A percentile compares a stretch with the other conserved stretches of the same genome.
These are phyloP conservation scores for Tadarida brasiliensis DNA, from an alignment of 2,797 vertebrate genomes.

Conservation along the genomic window DNA sequence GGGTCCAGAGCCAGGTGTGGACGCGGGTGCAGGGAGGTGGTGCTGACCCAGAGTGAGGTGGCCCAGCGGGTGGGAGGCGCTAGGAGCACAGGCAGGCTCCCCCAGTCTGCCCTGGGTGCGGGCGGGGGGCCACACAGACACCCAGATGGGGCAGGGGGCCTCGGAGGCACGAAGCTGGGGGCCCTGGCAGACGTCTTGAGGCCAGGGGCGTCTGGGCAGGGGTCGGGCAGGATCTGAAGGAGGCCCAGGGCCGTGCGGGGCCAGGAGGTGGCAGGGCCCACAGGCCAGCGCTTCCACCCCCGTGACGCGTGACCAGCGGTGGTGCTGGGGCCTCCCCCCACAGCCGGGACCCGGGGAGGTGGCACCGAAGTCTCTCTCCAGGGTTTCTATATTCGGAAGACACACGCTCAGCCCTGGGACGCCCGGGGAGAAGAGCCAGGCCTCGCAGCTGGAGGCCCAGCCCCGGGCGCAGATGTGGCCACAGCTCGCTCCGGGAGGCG, in stretches of 20 bases:
- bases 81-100: fast-evolving
- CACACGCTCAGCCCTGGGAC: not conserved
- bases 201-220: fast-evolving
- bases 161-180: not conserved
- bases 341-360: too few species aligned
- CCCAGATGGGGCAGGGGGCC: too few species aligned
- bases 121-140: not conserved
- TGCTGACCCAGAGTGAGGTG: fast-evolving
- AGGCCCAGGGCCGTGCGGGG: not conserved
- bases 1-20: not conserved
- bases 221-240: too few species aligned
- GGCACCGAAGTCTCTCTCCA: not conserved
- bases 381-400: not conserved
- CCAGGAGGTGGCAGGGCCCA: too few species aligned
- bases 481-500: fast-evolving
- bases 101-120: too few species aligned
- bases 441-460: not conserved
- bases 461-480: not conserved
- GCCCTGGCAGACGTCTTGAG: not conserved
- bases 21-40: fast-evolving
- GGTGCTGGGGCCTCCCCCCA: too few species aligned
- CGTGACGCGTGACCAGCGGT: too few species aligned
- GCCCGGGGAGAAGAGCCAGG: too few species aligned
- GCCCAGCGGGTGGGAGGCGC: fast-evolving
- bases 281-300: too few species aligned